Base-by-base conservation (phyloP, 2,888 invertebrate species). In the Charanyca ferruginea region DNA sequence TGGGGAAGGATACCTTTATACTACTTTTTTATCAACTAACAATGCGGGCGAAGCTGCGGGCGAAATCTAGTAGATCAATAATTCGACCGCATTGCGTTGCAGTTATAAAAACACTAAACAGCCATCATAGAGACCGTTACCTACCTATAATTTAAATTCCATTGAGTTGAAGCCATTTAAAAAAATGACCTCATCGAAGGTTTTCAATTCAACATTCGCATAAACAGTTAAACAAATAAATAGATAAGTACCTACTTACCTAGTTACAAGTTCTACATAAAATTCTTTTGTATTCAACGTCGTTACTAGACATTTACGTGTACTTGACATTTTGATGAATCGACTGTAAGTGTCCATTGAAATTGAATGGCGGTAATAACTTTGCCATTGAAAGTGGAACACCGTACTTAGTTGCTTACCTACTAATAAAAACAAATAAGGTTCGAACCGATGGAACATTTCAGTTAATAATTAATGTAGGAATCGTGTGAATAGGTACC, bases 311-410 rank as follows among this genome's bases (percentile, higher is more conserved):
- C 32, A 32, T 58, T 66, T 25, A 35, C 7, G 3, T 49, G 48
- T 53, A 59, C 75, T 74, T 59, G 52, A 67, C 28, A 38, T 28
- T 38, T 13, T 38, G 42, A 67, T 58, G 59, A 75, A 53, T 38
- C 9, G 47, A 58, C 42, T 2, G n/a, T 52, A 68, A 68, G 59
- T 71, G 32, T 53, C 75, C 25, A 74, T 71, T 74, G 68, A 71
- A 71, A 67, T 59, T 48, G 52, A 52, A 52, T 74, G 58, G 58
- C 45, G 23, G 58, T 38, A 44, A 49, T 59, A 53, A 59, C 35
- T n/a, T 67, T 47, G 51, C 20, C 23, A 52, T 52, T 68, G 52
- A 25, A 47, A 42, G 22, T 48, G 35, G 47, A 18, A 72, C 23
- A 42, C 2, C 1, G 22, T 7, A 64, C 63, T 71, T 22, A 49